Evolutionary conservation across 1,140 invertebrate species (phyloP).

Genomic region (Pentalonia nigronervosa): DNA sequence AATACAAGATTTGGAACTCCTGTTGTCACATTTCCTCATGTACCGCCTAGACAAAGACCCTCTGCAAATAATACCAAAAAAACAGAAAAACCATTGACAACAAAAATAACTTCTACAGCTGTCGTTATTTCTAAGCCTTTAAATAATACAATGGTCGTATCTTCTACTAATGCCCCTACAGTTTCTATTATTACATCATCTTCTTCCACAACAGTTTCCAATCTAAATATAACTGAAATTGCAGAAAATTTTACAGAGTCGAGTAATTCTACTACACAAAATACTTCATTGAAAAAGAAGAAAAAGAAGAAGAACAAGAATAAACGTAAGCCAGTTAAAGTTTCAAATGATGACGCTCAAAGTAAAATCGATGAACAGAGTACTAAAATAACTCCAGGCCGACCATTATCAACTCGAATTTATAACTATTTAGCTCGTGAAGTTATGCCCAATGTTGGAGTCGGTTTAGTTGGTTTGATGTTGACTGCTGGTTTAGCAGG

Average conservation of each 20-base stretch:
- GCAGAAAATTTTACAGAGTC: conserved; percentile 54
- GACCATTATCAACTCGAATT: conserved; percentile 73
- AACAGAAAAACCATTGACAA: conserved; percentile 60
- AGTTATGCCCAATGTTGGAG: conserved; percentile 80
- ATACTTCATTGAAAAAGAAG: conserved; percentile 60
- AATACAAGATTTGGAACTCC: conserved; percentile 59
- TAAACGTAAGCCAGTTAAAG: conserved; percentile 66
- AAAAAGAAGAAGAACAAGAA: conserved; percentile 70
- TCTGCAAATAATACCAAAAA: conserved; percentile 57
- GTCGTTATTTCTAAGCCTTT: conserved; percentile 61
- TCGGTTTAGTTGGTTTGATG: conserved; percentile 76
- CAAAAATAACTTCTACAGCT: conserved; percentile 61
- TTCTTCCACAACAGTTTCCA: conserved; percentile 30
- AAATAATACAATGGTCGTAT: conserved; percentile 55
- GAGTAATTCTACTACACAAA: conserved; percentile 54
- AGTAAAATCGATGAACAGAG: conserved; percentile 66
- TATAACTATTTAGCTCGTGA: conserved; percentile 80
- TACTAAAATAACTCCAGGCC: conserved; percentile 60
- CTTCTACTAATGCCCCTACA: not conserved
- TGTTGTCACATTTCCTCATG: conserved; percentile 60
- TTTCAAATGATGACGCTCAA: conserved; percentile 62
- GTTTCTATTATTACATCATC: conserved; percentile 1
- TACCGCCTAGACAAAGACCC: conserved; percentile 57
- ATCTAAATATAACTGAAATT: conserved; percentile 58
- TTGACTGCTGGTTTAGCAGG: conserved; percentile 76